Conservation (phyloP, 1,140 invertebrate species). For the Ceratosolen fusciceps region DNA sequence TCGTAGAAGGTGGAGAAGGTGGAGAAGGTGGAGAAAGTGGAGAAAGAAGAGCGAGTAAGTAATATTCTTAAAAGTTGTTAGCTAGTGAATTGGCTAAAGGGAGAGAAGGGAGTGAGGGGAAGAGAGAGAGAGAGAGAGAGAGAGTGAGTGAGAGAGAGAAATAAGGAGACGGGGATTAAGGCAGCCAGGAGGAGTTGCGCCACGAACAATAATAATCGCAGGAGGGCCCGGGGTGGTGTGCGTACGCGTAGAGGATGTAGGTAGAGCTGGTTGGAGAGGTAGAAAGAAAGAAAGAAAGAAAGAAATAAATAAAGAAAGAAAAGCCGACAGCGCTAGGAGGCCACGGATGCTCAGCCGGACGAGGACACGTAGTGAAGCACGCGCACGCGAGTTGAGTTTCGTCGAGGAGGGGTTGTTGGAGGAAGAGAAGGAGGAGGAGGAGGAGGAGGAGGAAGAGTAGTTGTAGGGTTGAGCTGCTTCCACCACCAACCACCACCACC, state of each 20-base stretch:
- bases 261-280: not conserved
- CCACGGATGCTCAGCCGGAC: not conserved
- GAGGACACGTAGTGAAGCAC: not conserved
- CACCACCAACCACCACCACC: no score
- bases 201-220: not conserved
- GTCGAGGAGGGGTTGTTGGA: not conserved
- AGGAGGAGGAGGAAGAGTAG: no score
- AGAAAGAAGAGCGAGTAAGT: no score
- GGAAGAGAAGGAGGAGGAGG: no score
- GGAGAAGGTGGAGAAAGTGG: no score
- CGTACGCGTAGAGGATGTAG: not conserved
- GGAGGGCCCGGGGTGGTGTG: not conserved
- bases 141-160: not conserved
- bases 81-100: no score
- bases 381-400: not conserved
- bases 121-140: not conserved
- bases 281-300: not conserved
- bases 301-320: no score
- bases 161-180: not conserved
- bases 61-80: no score
- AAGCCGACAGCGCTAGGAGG: no score
- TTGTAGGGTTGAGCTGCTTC: not conserved
- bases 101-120: no score
- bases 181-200: not conserved
- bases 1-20: no score